A percentile compares a stretch with the other conserved stretches of the same genome.
These are phyloP conservation scores for Pegoplata infirma DNA, from an alignment of 2,888 invertebrate species.

Conservation along the genomic window DNA sequence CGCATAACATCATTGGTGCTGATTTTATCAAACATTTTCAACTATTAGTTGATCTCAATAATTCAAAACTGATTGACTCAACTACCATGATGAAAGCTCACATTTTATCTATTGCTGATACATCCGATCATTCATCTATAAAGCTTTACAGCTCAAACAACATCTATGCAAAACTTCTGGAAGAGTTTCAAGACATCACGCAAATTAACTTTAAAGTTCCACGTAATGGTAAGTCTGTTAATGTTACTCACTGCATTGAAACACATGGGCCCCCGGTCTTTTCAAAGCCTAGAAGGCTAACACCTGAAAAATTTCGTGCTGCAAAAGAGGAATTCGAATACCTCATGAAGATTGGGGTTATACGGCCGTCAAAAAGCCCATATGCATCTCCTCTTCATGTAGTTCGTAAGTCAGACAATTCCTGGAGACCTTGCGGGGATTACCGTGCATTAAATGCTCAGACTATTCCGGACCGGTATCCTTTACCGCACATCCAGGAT, in stretches of 20 bases:
- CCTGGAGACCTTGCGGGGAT: background rate
- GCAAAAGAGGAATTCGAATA: background rate
- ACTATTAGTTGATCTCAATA: too few relatives aligned
- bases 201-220: background rate
- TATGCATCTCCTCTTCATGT: too few relatives aligned
- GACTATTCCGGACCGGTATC: background rate
- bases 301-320: background rate
- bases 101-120: too few relatives aligned
- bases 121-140: too few relatives aligned
- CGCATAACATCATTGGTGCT: too few relatives aligned
- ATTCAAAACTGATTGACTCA: too few relatives aligned
- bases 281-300: background rate
- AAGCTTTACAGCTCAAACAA: background rate
- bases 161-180: background rate
- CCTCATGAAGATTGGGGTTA: background rate
- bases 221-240: too few relatives aligned
- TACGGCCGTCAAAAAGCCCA: background rate
- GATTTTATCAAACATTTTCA: too few relatives aligned
- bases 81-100: too few relatives aligned
- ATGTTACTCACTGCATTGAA: background rate
- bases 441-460: background rate
- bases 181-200: background rate
- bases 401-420: too few relatives aligned
- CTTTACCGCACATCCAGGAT: background rate
- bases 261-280: too few relatives aligned